Evolutionary conservation across 2,113 vertebrate species (phyloP).

Genomic region (Amia ocellicauda): DNA sequence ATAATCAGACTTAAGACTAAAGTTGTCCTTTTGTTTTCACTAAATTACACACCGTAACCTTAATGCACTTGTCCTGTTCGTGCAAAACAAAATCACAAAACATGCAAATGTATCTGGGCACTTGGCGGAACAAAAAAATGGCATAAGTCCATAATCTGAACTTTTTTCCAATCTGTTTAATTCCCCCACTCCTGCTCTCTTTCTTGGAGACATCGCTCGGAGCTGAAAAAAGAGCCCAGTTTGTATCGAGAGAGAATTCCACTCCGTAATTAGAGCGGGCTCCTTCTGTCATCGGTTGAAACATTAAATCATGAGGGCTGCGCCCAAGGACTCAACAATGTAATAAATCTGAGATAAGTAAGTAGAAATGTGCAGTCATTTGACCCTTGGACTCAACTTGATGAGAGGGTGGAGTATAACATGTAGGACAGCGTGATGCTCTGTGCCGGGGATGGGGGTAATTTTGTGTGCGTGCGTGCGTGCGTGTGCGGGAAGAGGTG

Average conservation of each 20-base stretch:
- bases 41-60: neutral
- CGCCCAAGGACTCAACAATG: conserved; percentile 35
- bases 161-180: too few relatives aligned
- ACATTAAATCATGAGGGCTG: conserved; percentile 36
- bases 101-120: too few relatives aligned
- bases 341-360: neutral
- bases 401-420: neutral
- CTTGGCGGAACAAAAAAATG: too few relatives aligned
- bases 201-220: too few relatives aligned
- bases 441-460: too few relatives aligned
- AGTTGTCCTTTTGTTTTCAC: conserved; percentile 19
- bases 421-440: neutral
- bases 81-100: neutral
- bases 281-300: conserved; percentile 15
- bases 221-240: neutral
- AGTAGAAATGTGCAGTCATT: conserved; percentile 5
- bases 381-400: neutral
- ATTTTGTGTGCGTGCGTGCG: neutral
- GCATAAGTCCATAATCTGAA: too few relatives aligned
- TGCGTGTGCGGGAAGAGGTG: neutral
- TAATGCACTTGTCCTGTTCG: conserved; percentile 2
- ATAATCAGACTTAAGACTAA: conserved; percentile 15
- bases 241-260: conserved; percentile 20
- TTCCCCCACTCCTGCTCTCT: too few relatives aligned
- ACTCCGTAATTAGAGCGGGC: conserved; percentile 24